Conservation (phyloP, 2,888 invertebrate species). For the Fabriciana adippe region DNA sequence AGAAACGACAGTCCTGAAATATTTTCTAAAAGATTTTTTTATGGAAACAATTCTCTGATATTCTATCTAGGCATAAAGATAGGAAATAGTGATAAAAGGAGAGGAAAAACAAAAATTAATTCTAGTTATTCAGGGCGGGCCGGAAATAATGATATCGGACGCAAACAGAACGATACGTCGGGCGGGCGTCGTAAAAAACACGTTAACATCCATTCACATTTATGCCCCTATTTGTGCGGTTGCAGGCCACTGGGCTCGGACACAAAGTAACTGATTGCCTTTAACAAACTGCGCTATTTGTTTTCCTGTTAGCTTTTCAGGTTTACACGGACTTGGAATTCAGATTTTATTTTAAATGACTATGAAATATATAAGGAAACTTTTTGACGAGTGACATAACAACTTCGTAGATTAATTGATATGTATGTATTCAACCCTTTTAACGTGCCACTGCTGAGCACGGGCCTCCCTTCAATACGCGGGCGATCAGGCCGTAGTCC, state of each 20-base stretch:
- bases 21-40: no score
- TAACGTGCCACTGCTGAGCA: no score
- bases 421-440: no score
- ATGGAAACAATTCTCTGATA: background rate
- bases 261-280: constrained; percentile 75
- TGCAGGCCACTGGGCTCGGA: constrained; percentile 64
- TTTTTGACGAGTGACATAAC: no score
- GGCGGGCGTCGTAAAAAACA: constrained; percentile 79
- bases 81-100: constrained; percentile 38
- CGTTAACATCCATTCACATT: constrained; percentile 82
- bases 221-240: constrained; percentile 74
- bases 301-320: constrained; percentile 44
- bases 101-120: constrained; percentile 50
- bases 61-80: constrained; percentile 15
- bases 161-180: constrained; percentile 80
- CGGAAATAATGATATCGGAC: constrained; percentile 74
- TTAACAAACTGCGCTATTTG: constrained; percentile 60
- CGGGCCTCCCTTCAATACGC: no score
- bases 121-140: constrained; percentile 61
- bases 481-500: no score
- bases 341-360: constrained; percentile 6
- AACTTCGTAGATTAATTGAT: no score
- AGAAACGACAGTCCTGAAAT: no score
- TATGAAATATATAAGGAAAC: no score
- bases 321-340: constrained; percentile 21